Percentiles rank a stretch among this genome's conserved stretches.
phyloP scores from a whole-genome alignment of 2,113 vertebrate genomes.

The Peucedramus taeniatus region DNA sequence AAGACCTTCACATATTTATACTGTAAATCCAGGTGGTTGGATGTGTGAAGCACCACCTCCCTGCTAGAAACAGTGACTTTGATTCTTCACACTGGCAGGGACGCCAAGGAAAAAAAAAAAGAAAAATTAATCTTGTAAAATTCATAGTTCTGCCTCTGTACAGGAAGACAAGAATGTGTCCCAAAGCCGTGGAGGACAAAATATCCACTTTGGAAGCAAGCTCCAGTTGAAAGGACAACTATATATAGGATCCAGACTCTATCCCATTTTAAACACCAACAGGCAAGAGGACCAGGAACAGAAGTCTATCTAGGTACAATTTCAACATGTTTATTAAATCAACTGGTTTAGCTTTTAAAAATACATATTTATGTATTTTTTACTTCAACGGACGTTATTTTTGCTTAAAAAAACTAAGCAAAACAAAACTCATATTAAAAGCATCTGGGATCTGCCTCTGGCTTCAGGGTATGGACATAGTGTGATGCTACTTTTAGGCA shows the following conservation, averaged over 20 bases:
- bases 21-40: background rate
- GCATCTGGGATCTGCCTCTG: background rate
- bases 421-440: background rate
- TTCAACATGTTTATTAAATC: background rate
- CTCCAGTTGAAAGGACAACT: background rate
- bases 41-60: background rate
- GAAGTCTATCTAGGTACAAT: background rate
- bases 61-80: background rate
- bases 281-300: background rate
- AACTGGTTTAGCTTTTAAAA: background rate
- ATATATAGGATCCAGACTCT: background rate
- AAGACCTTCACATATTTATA: background rate
- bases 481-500: fast-evolving
- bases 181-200: background rate
- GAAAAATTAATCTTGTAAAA: background rate
- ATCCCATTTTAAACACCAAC: background rate
- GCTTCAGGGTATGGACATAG: background rate
- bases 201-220: background rate
- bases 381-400: background rate
- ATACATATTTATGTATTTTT: background rate
- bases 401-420: conserved; percentile 2
- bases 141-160: background rate
- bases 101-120: background rate
- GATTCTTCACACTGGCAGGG: background rate
- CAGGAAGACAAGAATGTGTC: background rate